Base-by-base conservation (phyloP, 2,888 invertebrate genomes). In the Diploptera punctata region DNA sequence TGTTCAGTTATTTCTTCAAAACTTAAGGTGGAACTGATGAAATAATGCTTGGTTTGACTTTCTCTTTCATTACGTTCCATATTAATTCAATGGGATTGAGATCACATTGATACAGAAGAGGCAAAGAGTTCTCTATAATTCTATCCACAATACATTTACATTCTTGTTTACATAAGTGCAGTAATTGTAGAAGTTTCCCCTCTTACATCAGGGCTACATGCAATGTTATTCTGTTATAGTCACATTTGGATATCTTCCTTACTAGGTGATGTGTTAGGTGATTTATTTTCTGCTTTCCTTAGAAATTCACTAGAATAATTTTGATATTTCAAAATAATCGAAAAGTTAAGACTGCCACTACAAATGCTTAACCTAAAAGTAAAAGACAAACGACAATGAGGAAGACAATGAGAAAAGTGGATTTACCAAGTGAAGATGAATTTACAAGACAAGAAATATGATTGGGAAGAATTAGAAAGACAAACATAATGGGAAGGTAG, bases 11-110 rank as follows among this genome's bases (percentile, higher is more conserved):
- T n/a, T 47, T 47, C 18, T 47, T 47, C 47, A 47, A n/a, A n/a
- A 7, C 18, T n/a, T 7, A 47, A 7, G n/a, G 47, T 10, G 47
- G n/a, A 7, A 47, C 16, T n/a, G 13, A n/a, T n/a, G 16, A n/a
- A n/a, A 47, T n/a, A 47, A n/a, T 47, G 7, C 47, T 47, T 47
- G 47, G 9, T n/a, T 10, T 47, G 13, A 47, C 18, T 47, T 47
- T 47, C n/a, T 47, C 16, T 47, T 47, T 47, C 47, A 47, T 47
- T n/a, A 47, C 33, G n/a, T 47, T 47, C 47, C 47, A 47, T 7
- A 47, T 47, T n/a, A 47, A 47, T 47, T 47, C 47, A n/a, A 47
- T 47, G 47, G 47, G 47, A 47, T 47, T 47, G 4, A 47, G 47
- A n/a, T 47, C 47, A n/a, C 47, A 47, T 10, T 47, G 47, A 47